These are phyloP conservation scores for Brachionus calyciflorus DNA, from an alignment of 1,140 invertebrate genomes.

Conservation along the genomic window DNA sequence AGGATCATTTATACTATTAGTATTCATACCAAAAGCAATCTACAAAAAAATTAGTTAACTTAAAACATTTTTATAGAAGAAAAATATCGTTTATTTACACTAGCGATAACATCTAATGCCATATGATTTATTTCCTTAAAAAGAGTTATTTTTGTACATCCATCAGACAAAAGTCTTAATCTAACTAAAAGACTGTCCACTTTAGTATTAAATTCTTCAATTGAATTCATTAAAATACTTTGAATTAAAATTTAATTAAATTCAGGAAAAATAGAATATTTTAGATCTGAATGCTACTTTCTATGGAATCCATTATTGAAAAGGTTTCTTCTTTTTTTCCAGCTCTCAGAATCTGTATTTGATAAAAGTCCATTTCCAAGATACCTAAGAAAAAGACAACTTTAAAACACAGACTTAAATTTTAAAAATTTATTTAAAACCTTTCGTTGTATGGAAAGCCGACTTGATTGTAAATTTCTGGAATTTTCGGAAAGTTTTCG, in stretches of 20 bases:
- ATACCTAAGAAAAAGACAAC: constrained; percentile 22
- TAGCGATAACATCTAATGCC: constrained; percentile 41
- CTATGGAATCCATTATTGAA: constrained; percentile 25
- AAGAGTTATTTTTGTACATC: neutral
- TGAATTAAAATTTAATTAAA: neutral
- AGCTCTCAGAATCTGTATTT: constrained; percentile 2
- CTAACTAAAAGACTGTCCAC: neutral
- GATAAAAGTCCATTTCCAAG: constrained; percentile 19
- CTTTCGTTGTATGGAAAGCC: constrained; percentile 38
- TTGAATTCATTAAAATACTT: constrained; percentile 7
- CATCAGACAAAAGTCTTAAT: constrained; percentile 9
- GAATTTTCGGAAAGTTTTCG: constrained; percentile 39
- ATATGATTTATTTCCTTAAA: constrained; percentile 43
- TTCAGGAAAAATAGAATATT: neutral
- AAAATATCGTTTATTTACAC: neutral
- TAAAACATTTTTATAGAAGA: neutral
- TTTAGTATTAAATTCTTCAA: constrained; percentile 21
- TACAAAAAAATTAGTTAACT: neutral
- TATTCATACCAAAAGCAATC: constrained; percentile 22
- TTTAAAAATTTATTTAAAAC: constrained; percentile 7
- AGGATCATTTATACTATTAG: constrained; percentile 33
- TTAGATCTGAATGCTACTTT: neutral
- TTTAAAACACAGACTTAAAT: neutral
- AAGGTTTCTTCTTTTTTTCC: constrained; percentile 1
- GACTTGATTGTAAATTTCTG: constrained; percentile 31